A percentile compares a stretch with the other conserved stretches of the same genome.
These are phyloP conservation scores for Caenorhabditis doughertyi DNA, from an alignment of 2,888 invertebrate species.

Conservation along the genomic window DNA sequence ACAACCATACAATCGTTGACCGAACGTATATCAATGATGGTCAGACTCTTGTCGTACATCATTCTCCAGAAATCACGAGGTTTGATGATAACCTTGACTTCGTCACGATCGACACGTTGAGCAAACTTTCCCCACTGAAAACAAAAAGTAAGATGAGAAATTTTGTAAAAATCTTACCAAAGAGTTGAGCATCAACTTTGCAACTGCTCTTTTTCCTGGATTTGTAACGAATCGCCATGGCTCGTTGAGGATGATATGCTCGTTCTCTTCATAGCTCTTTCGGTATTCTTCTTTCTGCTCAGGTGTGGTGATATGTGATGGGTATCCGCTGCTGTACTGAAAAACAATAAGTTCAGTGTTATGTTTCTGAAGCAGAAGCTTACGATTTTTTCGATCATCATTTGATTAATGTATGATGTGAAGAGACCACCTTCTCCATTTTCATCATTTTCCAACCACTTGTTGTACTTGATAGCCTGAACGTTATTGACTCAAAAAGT, in stretches of 20 bases:
- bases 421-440: conserved; percentile 8
- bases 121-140: conserved; percentile 29
- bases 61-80: background rate
- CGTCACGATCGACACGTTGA: background rate
- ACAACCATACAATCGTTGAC: background rate
- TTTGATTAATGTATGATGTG: conserved; percentile 15
- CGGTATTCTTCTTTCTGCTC: background rate
- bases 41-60: background rate
- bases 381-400: conserved; percentile 20
- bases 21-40: background rate
- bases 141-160: background rate
- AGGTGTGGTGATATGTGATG: background rate
- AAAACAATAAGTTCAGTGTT: background rate
- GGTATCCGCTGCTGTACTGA: conserved; percentile 15
- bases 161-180: conserved; percentile 3
- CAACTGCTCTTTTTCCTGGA: background rate
- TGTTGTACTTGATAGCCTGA: background rate
- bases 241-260: background rate
- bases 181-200: conserved; percentile 22
- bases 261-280: background rate
- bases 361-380: background rate
- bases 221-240: background rate
- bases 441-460: background rate
- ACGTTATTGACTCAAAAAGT: background rate
- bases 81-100: background rate